These are phyloP conservation scores for Lissonota sp. DNA, from an alignment of 2,888 invertebrate genomes.

Conservation along the genomic window DNA sequence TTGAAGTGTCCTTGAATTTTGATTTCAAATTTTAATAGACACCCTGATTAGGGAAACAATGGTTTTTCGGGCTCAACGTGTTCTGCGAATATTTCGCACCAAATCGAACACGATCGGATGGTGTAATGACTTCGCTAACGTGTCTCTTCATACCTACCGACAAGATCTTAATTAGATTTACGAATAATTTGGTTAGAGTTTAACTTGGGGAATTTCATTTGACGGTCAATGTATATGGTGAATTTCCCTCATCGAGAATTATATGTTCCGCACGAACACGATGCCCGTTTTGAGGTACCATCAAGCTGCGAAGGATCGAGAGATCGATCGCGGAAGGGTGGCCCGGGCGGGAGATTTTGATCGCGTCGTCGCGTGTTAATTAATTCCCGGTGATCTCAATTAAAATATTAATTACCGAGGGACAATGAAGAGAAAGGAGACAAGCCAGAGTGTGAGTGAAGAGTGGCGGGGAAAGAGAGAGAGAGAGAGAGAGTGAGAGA, in stretches of 20 bases:
- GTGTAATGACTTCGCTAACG: too few species aligned
- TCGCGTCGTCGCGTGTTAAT: constrained; percentile 79
- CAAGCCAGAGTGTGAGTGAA: constrained; percentile 60
- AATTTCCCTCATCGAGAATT: not conserved
- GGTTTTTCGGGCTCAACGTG: too few species aligned
- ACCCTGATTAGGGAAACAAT: too few species aligned
- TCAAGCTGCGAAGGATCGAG: constrained; percentile 60
- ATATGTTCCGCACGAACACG: not conserved
- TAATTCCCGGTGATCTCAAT: constrained; percentile 81
- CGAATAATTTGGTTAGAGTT: not conserved
- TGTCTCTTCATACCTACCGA: not conserved
- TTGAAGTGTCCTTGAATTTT: too few species aligned
- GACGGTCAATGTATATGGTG: not conserved
- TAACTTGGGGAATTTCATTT: not conserved
- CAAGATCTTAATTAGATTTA: not conserved
- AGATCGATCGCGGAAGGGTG: constrained; percentile 74
- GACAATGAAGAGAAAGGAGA: constrained; percentile 75
- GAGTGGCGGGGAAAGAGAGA: constrained; percentile 34
- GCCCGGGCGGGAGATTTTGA: constrained; percentile 65
- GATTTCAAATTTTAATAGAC: too few species aligned
- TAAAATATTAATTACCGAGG: constrained; percentile 82
- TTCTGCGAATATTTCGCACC: too few species aligned
- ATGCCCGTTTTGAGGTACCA: constrained; percentile 20
- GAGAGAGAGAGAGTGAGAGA: constrained; percentile 40
- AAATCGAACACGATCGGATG: too few species aligned